Percentiles rank a stretch among this genome's conserved stretches.
Conservation (phyloP, 2,797 vertebrate species). For the Alcedo atthis region DNA sequence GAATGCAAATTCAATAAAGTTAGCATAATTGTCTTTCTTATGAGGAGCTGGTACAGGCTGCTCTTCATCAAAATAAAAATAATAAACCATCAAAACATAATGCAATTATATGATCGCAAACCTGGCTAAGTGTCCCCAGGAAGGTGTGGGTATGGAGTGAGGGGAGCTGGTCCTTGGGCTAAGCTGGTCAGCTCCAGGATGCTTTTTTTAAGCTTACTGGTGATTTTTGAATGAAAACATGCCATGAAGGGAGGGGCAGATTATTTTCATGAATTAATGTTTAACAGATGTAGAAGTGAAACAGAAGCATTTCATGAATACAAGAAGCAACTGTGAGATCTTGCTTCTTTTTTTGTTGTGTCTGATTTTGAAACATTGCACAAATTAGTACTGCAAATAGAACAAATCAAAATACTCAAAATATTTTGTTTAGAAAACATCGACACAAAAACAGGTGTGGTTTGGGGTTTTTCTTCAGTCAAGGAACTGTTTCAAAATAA, state of each 20-base stretch:
- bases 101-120: not conserved
- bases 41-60: conserved; percentile 40
- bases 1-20: conserved; percentile 69
- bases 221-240: not conserved
- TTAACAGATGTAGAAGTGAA: conserved; percentile 6
- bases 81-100: conserved; percentile 24
- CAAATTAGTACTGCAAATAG: not conserved
- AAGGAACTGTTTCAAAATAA: conserved; percentile 2
- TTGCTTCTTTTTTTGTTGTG: not conserved
- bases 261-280: not conserved
- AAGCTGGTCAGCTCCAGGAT: not conserved
- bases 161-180: not conserved
- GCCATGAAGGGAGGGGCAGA: not conserved
- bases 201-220: not conserved
- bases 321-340: not conserved
- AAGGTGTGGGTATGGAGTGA: not conserved
- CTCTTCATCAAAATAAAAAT: conserved; percentile 53
- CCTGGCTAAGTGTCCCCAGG: not conserved
- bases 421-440: conserved; percentile 27
- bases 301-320: not conserved
- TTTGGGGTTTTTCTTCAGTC: not conserved
- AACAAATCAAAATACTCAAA: not conserved
- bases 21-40: conserved; percentile 65
- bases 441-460: not conserved
- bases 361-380: not conserved